These are phyloP conservation scores for Copidosoma floridanum DNA, from an alignment of 1,140 invertebrate species.

Conservation along the genomic window DNA sequence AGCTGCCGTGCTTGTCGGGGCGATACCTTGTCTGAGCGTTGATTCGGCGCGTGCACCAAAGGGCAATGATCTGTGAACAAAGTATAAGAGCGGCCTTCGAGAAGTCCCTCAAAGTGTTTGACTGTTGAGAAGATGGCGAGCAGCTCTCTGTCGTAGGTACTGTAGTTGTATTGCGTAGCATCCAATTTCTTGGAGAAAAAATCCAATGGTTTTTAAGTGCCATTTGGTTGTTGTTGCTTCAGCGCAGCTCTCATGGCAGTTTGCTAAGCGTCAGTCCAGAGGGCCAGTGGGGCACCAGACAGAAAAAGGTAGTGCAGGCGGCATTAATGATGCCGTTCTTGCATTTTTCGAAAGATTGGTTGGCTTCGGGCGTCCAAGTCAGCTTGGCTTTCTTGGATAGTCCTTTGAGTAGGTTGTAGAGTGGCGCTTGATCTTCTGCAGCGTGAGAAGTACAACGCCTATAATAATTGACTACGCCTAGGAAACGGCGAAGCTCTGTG, in stretches of 20 bases:
- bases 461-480: slow-evolving; percentile 44
- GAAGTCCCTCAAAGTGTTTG: neutral
- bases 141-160: neutral
- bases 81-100: neutral
- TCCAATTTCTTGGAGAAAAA: neutral
- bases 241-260: neutral
- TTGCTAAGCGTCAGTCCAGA: neutral
- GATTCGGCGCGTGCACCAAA: neutral
- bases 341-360: neutral
- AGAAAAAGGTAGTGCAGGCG: too few species aligned
- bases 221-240: neutral
- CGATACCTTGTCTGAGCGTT: neutral
- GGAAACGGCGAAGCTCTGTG: slow-evolving; percentile 35
- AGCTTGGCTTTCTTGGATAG: too few species aligned
- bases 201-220: neutral
- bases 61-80: neutral
- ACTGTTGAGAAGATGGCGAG: neutral
- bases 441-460: neutral
- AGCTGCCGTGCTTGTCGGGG: neutral
- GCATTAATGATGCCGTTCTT: too few species aligned
- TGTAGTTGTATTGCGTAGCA: neutral
- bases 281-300: neutral
- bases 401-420: neutral
- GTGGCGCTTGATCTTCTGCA: neutral
- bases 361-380: too few species aligned